Percentiles rank a stretch among this genome's conserved stretches.
These are phyloP conservation scores for Oostethus manadensis DNA, from an alignment of 2,113 vertebrate species.

Conservation along the genomic window DNA sequence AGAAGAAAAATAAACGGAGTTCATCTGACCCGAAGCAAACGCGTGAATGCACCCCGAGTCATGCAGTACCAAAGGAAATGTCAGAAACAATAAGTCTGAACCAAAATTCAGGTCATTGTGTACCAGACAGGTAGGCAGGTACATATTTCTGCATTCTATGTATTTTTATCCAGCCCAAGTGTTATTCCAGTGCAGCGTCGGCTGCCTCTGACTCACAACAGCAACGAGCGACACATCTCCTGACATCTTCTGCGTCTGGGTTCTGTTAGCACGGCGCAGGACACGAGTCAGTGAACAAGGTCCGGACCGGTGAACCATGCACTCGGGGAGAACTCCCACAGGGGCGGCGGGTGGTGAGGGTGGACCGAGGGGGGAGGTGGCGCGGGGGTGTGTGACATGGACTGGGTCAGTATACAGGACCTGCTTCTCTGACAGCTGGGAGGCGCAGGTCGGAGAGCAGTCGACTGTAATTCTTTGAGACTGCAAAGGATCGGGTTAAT, in stretches of 20 bases:
- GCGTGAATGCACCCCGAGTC: too few species aligned
- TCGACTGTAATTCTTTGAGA: not conserved
- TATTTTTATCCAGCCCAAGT: slow-evolving; percentile 8
- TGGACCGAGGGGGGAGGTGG: slow-evolving; percentile 11
- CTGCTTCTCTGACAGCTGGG: slow-evolving; percentile 35
- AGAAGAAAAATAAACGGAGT: too few species aligned
- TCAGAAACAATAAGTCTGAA: not conserved
- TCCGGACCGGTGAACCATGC: slow-evolving; percentile 48
- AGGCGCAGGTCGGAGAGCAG: not conserved
- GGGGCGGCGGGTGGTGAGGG: slow-evolving; percentile 3
- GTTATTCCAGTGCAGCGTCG: slow-evolving; percentile 1
- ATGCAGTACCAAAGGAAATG: not conserved
- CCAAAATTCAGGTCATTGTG: not conserved
- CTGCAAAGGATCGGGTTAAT: too few species aligned
- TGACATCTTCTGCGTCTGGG: slow-evolving; percentile 41
- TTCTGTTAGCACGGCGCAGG: slow-evolving; percentile 42
- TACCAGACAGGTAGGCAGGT: not conserved
- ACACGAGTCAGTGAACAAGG: slow-evolving; percentile 47
- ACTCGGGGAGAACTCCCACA: slow-evolving; percentile 27
- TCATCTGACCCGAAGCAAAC: too few species aligned
- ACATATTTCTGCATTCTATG: not conserved
- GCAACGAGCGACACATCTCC: slow-evolving; percentile 33
- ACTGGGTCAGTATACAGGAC: slow-evolving; percentile 15
- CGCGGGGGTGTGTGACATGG: slow-evolving; percentile 16
- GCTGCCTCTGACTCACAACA: slow-evolving; percentile 23